Base-by-base conservation (phyloP, 2,888 invertebrate genomes). In the Fragum fragum region DNA sequence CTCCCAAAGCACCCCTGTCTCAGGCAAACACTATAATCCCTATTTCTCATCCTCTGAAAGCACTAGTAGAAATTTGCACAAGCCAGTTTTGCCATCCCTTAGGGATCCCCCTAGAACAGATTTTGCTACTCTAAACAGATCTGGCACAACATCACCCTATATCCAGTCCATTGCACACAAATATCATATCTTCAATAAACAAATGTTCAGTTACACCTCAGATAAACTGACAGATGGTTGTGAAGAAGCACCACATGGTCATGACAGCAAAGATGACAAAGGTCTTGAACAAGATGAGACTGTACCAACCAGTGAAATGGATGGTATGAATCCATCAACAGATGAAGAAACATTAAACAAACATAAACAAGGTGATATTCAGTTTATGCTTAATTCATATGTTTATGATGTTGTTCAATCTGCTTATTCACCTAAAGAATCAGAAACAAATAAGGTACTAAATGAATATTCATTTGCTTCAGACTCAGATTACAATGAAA, bases 121-220 rank as follows among this genome's bases (percentile, higher is more conserved):
- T 76, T 73, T 90, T 47, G 78, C 83, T 7, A 76, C 85, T 16
- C 81, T 88, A n/a, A 86, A 85, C 29, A 73, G 76, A 26, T 72
- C 83, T 55, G 87, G 86, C 21, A 72, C 85, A 53, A 79, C 89
- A n/a, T 87, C 90, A 16, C 90, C 87, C 11, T 87, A 85, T 68
- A 87, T 89, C 14, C 83, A 75, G 59, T 77, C 84, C n/a, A 87
- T 89, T 74, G 87, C 87, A 21, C 70, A 82, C 9, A 83, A 83
- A 28, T 90, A 90, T 55, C 66, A 81, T 18, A 74, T 89, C 18
- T 85, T 87, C 72, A 72, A 81, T 36, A 63, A 79, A 52, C n/a
- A 26, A 2, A 59, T 63, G 57, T 28, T 55, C 28, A 14, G n/a
- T 47, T n/a, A 47, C 47, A 47, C 5, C n/a, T 18, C 47, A 47